Base-by-base conservation (phyloP, 2,888 invertebrate species). In the Anorthoa munda region DNA sequence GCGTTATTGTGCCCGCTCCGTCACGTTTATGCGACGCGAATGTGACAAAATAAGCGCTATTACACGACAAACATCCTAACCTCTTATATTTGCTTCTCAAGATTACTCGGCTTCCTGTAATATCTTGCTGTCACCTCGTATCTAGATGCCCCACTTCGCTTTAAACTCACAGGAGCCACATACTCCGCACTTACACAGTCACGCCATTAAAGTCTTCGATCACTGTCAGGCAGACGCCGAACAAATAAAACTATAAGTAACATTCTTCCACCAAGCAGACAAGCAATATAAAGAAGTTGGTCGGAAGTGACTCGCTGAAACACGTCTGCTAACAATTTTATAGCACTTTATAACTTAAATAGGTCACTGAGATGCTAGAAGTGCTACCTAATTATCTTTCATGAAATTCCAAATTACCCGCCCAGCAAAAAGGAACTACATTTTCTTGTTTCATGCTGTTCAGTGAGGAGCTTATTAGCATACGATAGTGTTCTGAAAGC, bases 31-130 rank as follows among this genome's bases (percentile, higher is more conserved):
- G 87, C 89, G 90, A 93, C 91, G 89, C 89, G 92, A 94, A 94
- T 94, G 93, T 94, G 92, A 94, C 94, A 94, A 94, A 94, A 94
- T 94, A 94, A 93, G 90, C 91, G 91, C 89, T 86, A 92, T 93
- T 92, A 94, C 89, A 88, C 90, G 90, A 91, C 92, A 93, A 93
- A 94, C 92, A 90, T 90, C 85, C 86, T 89, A 82, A 79, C 86
- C 84, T 87, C 83, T 85, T 84, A 84, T 89, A 87, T 88, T 86
- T 81, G 85, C 77, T 81, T 82, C 82, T 67, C 78, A 75, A 78
- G 81, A 86, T 86, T 87, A 86, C 86, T 86, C 79, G 71, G 75
- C 67, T 61, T 69, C 78, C 68, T 78, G 78, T 81, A 80, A 84
- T 79, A 83, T 72, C 70, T 66, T 70, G 64, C 66, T 63, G 69